Conservation (phyloP, 1,140 invertebrate species). For the Cydia amplana region DNA sequence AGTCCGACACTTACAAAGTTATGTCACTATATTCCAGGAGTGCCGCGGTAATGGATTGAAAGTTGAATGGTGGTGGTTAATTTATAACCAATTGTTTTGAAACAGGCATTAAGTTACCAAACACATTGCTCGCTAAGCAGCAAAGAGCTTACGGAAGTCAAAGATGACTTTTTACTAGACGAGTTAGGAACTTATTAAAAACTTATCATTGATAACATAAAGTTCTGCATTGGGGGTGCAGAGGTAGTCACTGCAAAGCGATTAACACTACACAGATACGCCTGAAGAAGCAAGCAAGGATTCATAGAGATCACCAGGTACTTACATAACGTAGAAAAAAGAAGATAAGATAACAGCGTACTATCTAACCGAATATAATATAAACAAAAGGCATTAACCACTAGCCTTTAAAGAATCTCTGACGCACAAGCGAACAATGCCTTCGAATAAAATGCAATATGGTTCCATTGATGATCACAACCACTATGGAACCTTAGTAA, state of each 20-base stretch:
- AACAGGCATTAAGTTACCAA: background rate
- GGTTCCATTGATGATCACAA: constrained; percentile 22
- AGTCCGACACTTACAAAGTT: background rate
- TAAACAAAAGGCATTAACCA: background rate
- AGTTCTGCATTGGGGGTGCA: too few relatives aligned
- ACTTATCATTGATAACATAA: too few relatives aligned
- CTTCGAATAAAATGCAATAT: constrained; percentile 10
- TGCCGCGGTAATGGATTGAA: background rate
- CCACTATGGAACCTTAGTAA: background rate
- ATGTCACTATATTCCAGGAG: background rate
- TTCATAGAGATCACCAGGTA: too few relatives aligned
- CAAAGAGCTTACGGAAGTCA: too few relatives aligned
- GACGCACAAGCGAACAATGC: constrained; percentile 27
- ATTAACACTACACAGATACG: too few relatives aligned
- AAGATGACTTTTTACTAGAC: too few relatives aligned
- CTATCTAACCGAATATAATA: background rate
- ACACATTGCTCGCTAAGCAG: background rate
- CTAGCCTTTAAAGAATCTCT: constrained; percentile 18
- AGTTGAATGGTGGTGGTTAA: background rate
- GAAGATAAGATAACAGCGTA: background rate
- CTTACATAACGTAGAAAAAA: background rate
- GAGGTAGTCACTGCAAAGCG: too few relatives aligned
- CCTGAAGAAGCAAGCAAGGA: too few relatives aligned
- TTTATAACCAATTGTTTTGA: constrained; percentile 12
- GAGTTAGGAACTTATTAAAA: background rate